Percentiles rank a stretch among this genome's conserved stretches.
phyloP scores from a whole-genome alignment of 2,888 invertebrate genomes.

The Ecdyonurus torrentis region DNA sequence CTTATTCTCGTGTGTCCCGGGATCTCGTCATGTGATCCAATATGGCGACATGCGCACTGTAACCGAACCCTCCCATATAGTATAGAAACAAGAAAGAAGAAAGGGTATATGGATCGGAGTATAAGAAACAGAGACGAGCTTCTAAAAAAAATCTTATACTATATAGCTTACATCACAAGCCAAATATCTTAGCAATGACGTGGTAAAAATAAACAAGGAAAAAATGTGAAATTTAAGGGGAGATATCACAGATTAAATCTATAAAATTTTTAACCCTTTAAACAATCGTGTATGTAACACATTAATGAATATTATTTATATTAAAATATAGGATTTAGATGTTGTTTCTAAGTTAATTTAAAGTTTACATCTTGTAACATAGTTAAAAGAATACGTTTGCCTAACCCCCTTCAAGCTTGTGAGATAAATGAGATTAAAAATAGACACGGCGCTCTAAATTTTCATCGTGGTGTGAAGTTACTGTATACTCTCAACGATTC shows the following conservation, averaged over 20 bases:
- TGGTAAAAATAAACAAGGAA: no score
- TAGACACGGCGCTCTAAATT: background rate
- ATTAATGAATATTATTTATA: no score
- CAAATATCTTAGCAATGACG: background rate
- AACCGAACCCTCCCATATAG: constrained; percentile 6
- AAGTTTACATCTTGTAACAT: no score
- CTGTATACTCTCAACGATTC: background rate
- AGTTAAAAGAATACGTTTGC: no score
- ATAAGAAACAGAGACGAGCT: no score
- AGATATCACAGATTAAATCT: no score
- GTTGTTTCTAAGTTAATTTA: no score
- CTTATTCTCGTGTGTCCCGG: background rate
- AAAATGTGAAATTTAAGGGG: no score
- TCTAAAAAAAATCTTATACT: no score
- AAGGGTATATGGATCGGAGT: background rate
- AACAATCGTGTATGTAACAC: no score
- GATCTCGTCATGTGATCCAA: constrained; percentile 4
- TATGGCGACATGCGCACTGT: constrained; percentile 6
- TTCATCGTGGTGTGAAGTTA: background rate
- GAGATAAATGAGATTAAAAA: background rate
- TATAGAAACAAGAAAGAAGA: background rate
- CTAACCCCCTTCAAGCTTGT: background rate
- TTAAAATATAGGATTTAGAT: no score
- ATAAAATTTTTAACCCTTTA: no score
- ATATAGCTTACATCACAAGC: background rate